A percentile compares a stretch with the other conserved stretches of the same genome.
These are phyloP conservation scores for Leucoma salicis DNA, from an alignment of 2,888 invertebrate species.

Conservation along the genomic window DNA sequence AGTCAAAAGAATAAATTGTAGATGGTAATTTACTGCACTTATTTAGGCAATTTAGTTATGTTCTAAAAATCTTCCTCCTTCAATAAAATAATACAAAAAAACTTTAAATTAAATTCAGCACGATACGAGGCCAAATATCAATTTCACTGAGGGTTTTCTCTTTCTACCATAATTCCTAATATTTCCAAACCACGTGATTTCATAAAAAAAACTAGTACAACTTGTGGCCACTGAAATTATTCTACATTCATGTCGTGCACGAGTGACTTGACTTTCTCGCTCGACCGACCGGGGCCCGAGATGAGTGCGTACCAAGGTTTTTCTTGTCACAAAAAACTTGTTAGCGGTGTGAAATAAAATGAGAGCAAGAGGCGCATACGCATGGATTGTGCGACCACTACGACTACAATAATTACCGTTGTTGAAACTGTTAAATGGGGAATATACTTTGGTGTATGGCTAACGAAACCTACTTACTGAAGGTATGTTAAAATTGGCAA, in stretches of 20 bases:
- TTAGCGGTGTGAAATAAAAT: conserved; percentile 53
- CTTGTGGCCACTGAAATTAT: conserved; percentile 26
- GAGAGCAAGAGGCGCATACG: conserved; percentile 39
- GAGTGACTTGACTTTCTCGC: conserved; percentile 57
- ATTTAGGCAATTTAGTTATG: too few species aligned
- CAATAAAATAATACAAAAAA: too few species aligned
- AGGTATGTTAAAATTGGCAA: too few species aligned
- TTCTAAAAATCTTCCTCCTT: too few species aligned
- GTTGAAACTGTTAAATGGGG: not conserved
- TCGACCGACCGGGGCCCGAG: conserved; percentile 23
- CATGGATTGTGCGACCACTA: conserved; percentile 12
- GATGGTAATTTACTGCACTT: too few species aligned
- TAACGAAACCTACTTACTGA: too few species aligned
- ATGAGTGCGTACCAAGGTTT: conserved; percentile 52
- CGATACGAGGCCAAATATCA: conserved; percentile 3
- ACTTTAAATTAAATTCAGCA: too few species aligned
- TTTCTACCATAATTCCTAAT: conserved; percentile 6
- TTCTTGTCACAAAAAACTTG: conserved; percentile 59
- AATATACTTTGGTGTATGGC: too few species aligned
- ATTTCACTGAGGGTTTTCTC: conserved; percentile 8
- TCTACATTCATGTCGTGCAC: conserved; percentile 46
- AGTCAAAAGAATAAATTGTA: too few species aligned
- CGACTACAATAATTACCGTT: conserved; percentile 1
- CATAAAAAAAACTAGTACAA: conserved; percentile 9
- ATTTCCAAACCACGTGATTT: conserved; percentile 6